Evolutionary conservation across 2,113 vertebrate species (phyloP).

Genomic region (Rhinogobius similis): DNA sequence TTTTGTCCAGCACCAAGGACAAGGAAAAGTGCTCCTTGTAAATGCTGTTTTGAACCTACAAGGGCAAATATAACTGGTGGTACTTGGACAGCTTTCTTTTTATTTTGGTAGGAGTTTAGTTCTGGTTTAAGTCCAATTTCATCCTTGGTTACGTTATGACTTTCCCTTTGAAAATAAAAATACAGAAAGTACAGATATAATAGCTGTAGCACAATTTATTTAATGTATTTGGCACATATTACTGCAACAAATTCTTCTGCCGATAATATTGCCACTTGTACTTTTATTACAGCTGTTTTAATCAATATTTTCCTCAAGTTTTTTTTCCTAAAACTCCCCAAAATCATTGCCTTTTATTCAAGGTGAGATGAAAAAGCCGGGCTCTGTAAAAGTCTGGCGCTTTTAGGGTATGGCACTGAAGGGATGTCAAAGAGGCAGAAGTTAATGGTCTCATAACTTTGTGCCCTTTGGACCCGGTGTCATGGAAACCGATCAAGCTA

Average conservation of each 20-base stretch:
- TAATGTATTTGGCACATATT: background rate
- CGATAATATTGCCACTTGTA: too few species aligned
- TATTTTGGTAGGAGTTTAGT: background rate
- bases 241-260: background rate
- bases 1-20: constrained; percentile 36
- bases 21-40: background rate
- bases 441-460: background rate
- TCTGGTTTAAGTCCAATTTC: too few species aligned
- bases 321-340: background rate
- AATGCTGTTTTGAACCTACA: background rate
- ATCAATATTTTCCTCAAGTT: background rate
- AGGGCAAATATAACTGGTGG: constrained; percentile 5
- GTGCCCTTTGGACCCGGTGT: background rate
- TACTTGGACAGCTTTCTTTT: background rate
- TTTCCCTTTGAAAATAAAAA: background rate
- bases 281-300: background rate
- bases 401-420: background rate
- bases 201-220: too few species aligned
- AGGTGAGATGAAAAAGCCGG: background rate
- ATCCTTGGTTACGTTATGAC: too few species aligned
- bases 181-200: background rate
- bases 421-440: constrained; percentile 8
- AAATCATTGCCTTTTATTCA: background rate
- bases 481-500: background rate
- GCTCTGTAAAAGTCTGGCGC: background rate